Percentiles rank a stretch among this genome's conserved stretches.
phyloP scores from a whole-genome alignment of 2,888 invertebrate species.

The Kryphioiulus occultus region DNA sequence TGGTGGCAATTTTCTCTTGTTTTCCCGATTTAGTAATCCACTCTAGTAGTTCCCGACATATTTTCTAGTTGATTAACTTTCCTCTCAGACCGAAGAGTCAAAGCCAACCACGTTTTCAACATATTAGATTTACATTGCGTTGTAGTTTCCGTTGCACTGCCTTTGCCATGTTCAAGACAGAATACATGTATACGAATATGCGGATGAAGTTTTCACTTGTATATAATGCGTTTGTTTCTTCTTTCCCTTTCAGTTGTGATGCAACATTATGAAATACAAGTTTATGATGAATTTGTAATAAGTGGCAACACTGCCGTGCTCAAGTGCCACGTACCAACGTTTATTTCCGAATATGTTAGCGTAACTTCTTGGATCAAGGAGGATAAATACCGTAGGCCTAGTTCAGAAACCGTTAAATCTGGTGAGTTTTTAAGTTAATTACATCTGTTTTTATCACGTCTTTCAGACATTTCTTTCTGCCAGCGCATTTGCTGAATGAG shows the following conservation, averaged over 20 bases:
- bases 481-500: background rate
- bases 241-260: slow-evolving; percentile 51
- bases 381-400: slow-evolving; percentile 37
- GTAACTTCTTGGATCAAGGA: slow-evolving; percentile 52
- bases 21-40: slow-evolving; percentile 27
- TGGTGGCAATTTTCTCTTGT: slow-evolving; percentile 33
- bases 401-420: slow-evolving; percentile 39
- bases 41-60: slow-evolving; percentile 7
- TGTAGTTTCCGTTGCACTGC: background rate
- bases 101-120: slow-evolving; percentile 32
- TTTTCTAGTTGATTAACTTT: slow-evolving; percentile 22
- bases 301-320: slow-evolving; percentile 52
- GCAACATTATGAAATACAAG: slow-evolving; percentile 52
- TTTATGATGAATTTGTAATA: slow-evolving; percentile 53
- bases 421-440: background rate
- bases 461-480: background rate
- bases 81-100: slow-evolving; percentile 9
- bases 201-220: background rate
- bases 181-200: background rate
- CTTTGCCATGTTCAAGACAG: background rate
- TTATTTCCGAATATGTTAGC: slow-evolving; percentile 52
- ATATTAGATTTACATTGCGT: slow-evolving; percentile 10
- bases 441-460: background rate
- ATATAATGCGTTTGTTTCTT: background rate
- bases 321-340: slow-evolving; percentile 52